Base-by-base conservation (phyloP, 2,888 invertebrate genomes). In the Scotopteryx bipunctaria region DNA sequence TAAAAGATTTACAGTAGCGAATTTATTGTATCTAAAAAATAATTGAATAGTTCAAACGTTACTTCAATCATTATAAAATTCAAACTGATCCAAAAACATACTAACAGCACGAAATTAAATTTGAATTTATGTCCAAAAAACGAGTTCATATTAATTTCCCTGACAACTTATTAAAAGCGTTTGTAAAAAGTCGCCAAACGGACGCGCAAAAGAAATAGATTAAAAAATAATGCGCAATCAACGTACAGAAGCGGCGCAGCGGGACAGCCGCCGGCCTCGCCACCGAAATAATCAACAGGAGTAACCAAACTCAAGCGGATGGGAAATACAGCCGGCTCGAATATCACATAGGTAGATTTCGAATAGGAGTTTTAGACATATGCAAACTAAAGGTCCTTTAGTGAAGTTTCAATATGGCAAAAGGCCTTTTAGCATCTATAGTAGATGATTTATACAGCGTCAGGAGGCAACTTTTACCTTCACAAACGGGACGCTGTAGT, bases 261-360 rank as follows among this genome's bases (percentile, higher is more conserved):
- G 76, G 86, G 83, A 68, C 67, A 68, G 67, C 73, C 71, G 80
- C n/a, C n/a, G n/a, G n/a, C n/a, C n/a, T n/a, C n/a, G n/a, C 85
- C 82, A 83, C 83, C 79, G 80, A 83, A 86, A 86, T 88, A 87
- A 88, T 86, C 83, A 86, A 83, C 81, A 73, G 79, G 79, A 77
- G 82, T 83, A 84, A 85, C 82, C 81, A 77, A 76, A 74, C 71
- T 70, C 65, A 53, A 35, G 29, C 47, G 57, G 8, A 43, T 43
- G 40, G 43, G 49, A 56, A 50, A 53, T 57, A 56, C 47, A 42
- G 17, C 33, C 29, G 21, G 29, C 27, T 37, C 43, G 35, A 41
- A 32, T 45, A 8, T 32, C 21, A 32, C 9, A 3, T 3, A 42
- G 42, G 42, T n/a, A n/a, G n/a, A n/a, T n/a, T n/a, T n/a, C n/a